Evolutionary conservation across 2,113 vertebrate species (phyloP), one percentile per base, ranked within the genome.

Genomic region (Cairina moschata): DNA sequence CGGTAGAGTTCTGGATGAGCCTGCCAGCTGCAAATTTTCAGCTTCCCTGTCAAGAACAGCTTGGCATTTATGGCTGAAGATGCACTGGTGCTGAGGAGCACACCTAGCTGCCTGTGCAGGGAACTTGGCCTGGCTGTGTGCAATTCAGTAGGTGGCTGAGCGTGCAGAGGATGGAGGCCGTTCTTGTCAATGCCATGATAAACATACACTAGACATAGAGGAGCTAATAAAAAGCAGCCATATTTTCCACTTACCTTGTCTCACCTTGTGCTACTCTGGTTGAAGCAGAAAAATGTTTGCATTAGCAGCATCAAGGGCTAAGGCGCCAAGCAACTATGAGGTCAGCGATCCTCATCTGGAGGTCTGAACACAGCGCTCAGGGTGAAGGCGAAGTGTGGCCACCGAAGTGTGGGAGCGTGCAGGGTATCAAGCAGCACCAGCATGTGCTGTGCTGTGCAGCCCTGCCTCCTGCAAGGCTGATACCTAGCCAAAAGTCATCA

Each of bases 321-420:
- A 62, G 48, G 36, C 42, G 36, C 29, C 29, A 1, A 17, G 2
- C 1, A 1, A 44, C 29, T 42, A 2, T 21, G 20, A 55, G 0
- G 2, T 17, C 32, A 8, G 25, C 1, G 9, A 9, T 44, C 38
- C 56, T 50, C 3, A 54, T 9, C 52, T 5, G 42, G 42, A 25
- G 69, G 7, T 67, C 62, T 55, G 42, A 17, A 29, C 2, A 2
- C 16, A 68, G 44, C 40, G 5, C 32, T 50, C 0, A 0, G 17
- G 58, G 11, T 38, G 16, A 7, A 34, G 52, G 54, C 44, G 44
- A 17, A 18, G 52, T 11, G 25, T 8, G 17, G 10, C 13, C 73
- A 20, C n/a, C 3, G 11, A 29, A 56, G 29, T 48, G 28, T 11
- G 44, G 44, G 28, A 32, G 34, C 0, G 3, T 32, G 54, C 18